These are phyloP conservation scores for Tetragonula clypearis DNA, from an alignment of 1,140 invertebrate genomes.

Conservation along the genomic window DNA sequence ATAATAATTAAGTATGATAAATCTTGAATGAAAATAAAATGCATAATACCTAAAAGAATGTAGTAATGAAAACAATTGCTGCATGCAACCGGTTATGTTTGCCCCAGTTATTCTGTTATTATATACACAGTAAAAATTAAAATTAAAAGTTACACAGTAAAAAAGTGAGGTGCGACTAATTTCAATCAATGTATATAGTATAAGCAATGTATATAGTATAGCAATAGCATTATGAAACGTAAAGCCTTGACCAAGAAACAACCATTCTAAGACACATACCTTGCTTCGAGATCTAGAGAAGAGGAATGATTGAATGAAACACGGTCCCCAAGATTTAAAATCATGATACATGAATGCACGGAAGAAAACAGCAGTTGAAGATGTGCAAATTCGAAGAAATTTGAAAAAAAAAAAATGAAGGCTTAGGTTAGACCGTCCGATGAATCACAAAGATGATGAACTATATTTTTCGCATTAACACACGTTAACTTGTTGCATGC, in stretches of 20 bases:
- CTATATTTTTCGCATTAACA: background rate
- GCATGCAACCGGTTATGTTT: background rate
- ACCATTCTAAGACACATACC: background rate
- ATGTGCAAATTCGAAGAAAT: conserved; percentile 23
- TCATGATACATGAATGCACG: background rate
- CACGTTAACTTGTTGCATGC: background rate
- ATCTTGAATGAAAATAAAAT: too few relatives aligned
- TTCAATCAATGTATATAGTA: too few relatives aligned
- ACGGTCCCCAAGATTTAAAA: background rate
- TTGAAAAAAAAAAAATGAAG: background rate
- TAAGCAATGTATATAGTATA: background rate
- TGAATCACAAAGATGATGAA: too few relatives aligned
- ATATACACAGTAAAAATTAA: too few relatives aligned
- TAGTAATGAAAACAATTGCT: background rate
- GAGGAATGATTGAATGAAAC: background rate
- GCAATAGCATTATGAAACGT: background rate
- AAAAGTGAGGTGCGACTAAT: background rate
- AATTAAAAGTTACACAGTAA: background rate
- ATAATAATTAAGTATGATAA: background rate
- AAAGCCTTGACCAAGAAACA: background rate
- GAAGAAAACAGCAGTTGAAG: background rate
- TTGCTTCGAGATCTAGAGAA: background rate
- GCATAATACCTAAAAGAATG: background rate
- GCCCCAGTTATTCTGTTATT: background rate
- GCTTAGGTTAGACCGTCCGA: conserved; percentile 8